Evolutionary conservation across 2,888 invertebrate genomes (phyloP), one percentile per base, ranked within the genome.

Genomic region (Dyspetes luteomarginatus): DNA sequence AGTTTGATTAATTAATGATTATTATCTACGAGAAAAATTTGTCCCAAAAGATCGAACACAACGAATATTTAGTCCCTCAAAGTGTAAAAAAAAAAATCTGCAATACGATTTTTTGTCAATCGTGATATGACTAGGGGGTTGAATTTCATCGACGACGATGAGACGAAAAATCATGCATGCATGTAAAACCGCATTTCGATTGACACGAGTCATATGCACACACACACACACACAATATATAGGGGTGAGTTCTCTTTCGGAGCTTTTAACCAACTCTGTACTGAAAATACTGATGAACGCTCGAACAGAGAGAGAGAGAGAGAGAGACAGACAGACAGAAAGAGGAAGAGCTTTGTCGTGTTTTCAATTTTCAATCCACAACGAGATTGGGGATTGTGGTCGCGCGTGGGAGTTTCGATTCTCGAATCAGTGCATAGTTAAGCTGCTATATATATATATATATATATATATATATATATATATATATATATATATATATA

Each of bases 321-420:
- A 19, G 19, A 36, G 43, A 55, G 41, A 58, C 45, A 55, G 26
- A 64, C 45, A 62, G 52, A 73, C 24, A 60, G 41, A 12, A 22
- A 48, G 64, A 22, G 50, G 58, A 50, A 19, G 28, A 19, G 68
- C 55, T 52, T 71, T 17, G 19, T 36, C 45, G 50, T 30, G 58
- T 79, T 79, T 79, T 75, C 68, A 79, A 28, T 56, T 68, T 64
- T 55, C 65, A 78, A 78, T 68, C 19, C 69, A 64, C 50, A 43
- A 36, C 56, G 64, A 58, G 60, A 60, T 45, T 55, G 56, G 64
- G 73, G 73, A 73, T 73, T 73, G 68, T 17, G 55, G 78, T 56
- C 26, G 19, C 5, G 19, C 0, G 19, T n/a, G 19, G 15, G 48
- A 17, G 7, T 15, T 4, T 2, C 48, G 17, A 43, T 71, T 69